Conservation (phyloP, 1,140 invertebrate genomes). For the Eulimnadia texana region DNA sequence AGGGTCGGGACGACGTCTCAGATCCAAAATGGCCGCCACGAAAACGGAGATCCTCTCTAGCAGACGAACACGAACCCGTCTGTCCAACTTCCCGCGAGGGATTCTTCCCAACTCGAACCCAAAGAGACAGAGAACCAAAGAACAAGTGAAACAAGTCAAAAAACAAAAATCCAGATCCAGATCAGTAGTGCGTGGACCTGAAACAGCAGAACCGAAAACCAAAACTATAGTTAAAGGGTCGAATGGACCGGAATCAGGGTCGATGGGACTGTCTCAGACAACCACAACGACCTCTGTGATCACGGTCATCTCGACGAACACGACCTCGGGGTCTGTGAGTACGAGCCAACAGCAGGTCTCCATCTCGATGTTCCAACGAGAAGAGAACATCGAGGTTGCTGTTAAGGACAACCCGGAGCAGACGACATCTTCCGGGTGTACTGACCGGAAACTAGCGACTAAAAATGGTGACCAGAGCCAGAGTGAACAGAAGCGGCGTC, state of each 20-base stretch:
- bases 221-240: not conserved
- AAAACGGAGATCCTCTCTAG: no score
- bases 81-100: not conserved
- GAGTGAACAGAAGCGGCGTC: not conserved
- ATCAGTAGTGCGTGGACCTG: not conserved
- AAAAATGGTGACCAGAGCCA: not conserved
- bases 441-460: not conserved
- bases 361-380: constrained; percentile 7
- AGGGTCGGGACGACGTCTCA: no score
- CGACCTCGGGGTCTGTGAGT: constrained; percentile 1
- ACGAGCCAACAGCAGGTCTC: not conserved
- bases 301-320: constrained; percentile 12
- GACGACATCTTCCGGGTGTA: not conserved
- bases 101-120: no score
- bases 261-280: not conserved
- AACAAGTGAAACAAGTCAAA: not conserved
- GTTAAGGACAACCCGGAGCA: not conserved
- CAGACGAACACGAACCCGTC: no score
- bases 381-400: constrained; percentile 2
- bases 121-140: not conserved
- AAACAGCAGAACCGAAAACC: not conserved
- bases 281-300: constrained; percentile 10
- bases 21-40: no score
- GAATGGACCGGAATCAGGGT: not conserved
- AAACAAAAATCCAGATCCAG: no score